Conservation (phyloP, 2,113 vertebrate genomes). For the Urocitellus parryii region DNA sequence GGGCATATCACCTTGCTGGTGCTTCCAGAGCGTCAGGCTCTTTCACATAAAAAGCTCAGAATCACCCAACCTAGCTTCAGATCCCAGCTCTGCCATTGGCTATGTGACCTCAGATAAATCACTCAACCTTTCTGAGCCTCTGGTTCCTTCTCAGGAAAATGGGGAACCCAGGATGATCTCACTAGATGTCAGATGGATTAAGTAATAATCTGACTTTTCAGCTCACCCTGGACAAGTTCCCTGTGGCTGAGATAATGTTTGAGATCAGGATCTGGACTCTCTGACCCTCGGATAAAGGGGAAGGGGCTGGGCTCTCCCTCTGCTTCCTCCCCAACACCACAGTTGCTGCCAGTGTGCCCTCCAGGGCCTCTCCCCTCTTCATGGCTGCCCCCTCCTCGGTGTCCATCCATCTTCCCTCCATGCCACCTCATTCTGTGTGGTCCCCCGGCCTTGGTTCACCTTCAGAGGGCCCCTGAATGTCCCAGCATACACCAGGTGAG, state of each 20-base stretch:
- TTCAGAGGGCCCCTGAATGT: neutral
- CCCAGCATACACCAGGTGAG: neutral
- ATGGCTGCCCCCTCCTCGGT: neutral
- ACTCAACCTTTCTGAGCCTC: neutral
- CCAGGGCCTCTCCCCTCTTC: neutral
- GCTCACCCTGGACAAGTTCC: too few relatives aligned
- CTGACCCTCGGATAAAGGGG: neutral
- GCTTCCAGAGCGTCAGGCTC: neutral
- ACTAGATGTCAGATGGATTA: neutral
- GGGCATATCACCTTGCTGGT: neutral
- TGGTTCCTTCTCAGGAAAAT: neutral
- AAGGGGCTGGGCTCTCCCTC: too few relatives aligned
- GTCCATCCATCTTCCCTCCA: neutral
- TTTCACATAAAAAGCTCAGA: neutral
- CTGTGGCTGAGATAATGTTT: neutral
- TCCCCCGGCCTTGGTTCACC: neutral
- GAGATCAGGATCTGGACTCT: neutral
- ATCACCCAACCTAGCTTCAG: neutral
- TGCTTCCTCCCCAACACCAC: neutral
- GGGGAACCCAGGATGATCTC: neutral
- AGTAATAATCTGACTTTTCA: neutral
- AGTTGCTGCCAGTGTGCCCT: neutral
- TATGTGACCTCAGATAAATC: neutral
- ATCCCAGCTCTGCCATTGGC: neutral
- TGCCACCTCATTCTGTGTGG: neutral